Percentiles rank a stretch among this genome's conserved stretches.
phyloP scores from a whole-genome alignment of 2,888 invertebrate genomes.

The Uropetala carovei region DNA sequence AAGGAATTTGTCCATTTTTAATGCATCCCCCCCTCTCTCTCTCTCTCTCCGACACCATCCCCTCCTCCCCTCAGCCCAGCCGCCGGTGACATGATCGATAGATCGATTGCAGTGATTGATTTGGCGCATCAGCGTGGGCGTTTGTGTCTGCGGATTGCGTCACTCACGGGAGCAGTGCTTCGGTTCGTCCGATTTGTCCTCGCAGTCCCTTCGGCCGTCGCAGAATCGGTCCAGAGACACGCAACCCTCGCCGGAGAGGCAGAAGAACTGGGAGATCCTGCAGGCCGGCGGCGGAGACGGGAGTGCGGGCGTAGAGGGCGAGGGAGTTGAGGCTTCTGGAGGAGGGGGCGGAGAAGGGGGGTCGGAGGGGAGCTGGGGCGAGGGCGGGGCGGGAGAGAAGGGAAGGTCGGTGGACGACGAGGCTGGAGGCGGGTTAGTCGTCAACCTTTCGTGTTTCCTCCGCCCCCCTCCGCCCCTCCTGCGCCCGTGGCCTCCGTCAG shows the following conservation, averaged over 20 bases:
- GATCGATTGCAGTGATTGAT: constrained; percentile 26
- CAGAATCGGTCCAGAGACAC: constrained; percentile 86
- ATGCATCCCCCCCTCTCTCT: constrained; percentile 28
- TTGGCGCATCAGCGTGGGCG: neutral
- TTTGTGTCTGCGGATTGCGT: neutral
- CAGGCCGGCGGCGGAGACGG: constrained; percentile 72
- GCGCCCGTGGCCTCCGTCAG: constrained; percentile 33
- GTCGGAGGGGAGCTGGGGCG: neutral
- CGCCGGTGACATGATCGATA: neutral
- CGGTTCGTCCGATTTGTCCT: constrained; percentile 87
- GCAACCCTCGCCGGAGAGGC: constrained; percentile 82
- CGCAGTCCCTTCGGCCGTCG: constrained; percentile 86
- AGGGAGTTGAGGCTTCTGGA: constrained; percentile 39
- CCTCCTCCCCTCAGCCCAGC: too few species aligned
- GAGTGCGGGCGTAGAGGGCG: constrained; percentile 57
- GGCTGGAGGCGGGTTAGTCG: neutral
- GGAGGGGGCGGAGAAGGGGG: neutral
- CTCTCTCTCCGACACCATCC: neutral
- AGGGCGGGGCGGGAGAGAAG: neutral
- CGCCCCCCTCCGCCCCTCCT: constrained; percentile 34
- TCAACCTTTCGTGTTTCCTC: constrained; percentile 51
- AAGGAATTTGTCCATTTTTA: constrained; percentile 35
- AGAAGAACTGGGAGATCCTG: constrained; percentile 80
- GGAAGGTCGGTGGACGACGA: neutral
- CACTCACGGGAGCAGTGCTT: constrained; percentile 87